Evolutionary conservation across 2,113 vertebrate genomes (phyloP).

Genomic region (Laticauda laticaudata): DNA sequence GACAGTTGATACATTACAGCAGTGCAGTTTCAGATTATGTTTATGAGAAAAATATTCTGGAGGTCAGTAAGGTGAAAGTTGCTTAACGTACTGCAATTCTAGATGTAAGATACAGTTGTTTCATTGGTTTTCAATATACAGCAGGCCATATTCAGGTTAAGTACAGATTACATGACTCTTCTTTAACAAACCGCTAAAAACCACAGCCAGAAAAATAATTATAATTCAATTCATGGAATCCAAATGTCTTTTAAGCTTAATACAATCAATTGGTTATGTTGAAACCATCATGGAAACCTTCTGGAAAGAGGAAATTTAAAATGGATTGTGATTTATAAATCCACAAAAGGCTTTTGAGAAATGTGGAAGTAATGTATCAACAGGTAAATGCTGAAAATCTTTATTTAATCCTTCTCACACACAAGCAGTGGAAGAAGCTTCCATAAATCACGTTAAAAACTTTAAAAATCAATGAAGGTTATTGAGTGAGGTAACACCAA

Average conservation of each 20-base stretch:
- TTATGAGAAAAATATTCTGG: neutral
- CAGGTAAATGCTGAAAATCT: neutral
- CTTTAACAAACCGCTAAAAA: neutral
- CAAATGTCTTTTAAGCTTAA: conserved; percentile 10
- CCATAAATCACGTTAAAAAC: neutral
- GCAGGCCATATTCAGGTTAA: neutral
- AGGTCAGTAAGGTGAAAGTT: neutral
- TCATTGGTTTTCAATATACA: neutral
- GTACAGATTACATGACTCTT: neutral
- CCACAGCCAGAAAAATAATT: neutral
- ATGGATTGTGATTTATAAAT: neutral
- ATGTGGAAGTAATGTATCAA: neutral
- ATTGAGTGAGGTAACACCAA: neutral
- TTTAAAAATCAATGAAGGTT: neutral
- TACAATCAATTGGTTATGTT: neutral
- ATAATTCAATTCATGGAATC: rapidly evolving
- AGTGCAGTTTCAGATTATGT: neutral
- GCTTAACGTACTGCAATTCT: neutral
- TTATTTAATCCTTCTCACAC: neutral
- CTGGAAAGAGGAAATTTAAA: neutral
- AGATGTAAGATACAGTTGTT: neutral
- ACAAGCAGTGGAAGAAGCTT: neutral
- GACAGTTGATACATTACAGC: neutral
- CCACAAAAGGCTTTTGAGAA: neutral
- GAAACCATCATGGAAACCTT: neutral